Conservation (phyloP, 2,113 vertebrate species). For the Chionis minor region DNA sequence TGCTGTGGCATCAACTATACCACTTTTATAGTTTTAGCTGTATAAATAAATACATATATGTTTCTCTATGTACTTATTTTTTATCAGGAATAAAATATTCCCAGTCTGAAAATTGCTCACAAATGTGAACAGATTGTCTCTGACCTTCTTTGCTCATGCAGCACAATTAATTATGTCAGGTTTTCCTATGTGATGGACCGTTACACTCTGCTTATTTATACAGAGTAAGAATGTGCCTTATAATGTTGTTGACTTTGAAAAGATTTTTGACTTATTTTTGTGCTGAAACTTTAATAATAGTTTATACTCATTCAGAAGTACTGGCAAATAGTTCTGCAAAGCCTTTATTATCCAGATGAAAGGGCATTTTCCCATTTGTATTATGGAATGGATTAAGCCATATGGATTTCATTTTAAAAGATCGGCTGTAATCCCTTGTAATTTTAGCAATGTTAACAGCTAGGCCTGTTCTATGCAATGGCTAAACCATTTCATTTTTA, state of each 20-base stretch:
- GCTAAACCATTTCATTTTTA: background rate
- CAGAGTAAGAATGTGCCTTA: background rate
- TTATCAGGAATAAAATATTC: background rate
- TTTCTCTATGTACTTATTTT: background rate
- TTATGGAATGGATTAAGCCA: background rate
- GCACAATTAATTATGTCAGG: constrained; percentile 29
- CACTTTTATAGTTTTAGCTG: background rate
- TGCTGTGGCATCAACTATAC: background rate
- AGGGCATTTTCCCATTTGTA: background rate
- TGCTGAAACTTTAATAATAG: background rate
- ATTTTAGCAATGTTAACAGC: background rate
- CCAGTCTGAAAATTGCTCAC: constrained; percentile 14
- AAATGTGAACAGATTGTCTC: constrained; percentile 10
- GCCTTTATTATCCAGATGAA: background rate
- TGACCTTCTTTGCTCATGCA: constrained; percentile 13
- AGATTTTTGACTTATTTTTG: background rate
- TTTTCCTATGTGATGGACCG: background rate
- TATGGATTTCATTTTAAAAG: background rate
- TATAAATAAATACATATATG: background rate
- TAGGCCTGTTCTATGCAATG: background rate
- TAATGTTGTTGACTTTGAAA: constrained; percentile 17
- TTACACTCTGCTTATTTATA: constrained; percentile 29
- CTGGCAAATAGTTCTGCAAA: background rate
- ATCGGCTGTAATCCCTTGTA: background rate
- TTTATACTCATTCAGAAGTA: background rate